Conservation (phyloP, 23 tunicate genomes). For the Oikopleura albicans region DNA sequence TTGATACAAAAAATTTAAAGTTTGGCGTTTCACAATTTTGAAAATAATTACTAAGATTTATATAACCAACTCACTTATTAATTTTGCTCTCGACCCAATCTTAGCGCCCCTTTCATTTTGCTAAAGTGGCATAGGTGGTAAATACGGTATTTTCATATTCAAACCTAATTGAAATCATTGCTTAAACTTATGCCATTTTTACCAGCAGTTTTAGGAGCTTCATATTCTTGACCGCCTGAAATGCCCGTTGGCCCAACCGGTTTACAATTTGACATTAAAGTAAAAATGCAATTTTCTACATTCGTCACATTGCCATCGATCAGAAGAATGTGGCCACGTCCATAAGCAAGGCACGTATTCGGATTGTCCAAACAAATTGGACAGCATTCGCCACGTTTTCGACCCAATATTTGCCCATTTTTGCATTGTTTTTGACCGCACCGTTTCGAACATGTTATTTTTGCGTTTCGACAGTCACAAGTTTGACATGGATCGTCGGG, state of each 20-base stretch:
- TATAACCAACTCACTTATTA: too few species aligned
- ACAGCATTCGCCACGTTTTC: neutral
- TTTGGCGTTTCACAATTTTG: too few species aligned
- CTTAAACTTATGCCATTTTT: neutral
- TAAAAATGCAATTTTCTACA: constrained; percentile 6
- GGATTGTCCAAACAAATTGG: neutral
- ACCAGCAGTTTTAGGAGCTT: neutral
- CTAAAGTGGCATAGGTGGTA: too few species aligned
- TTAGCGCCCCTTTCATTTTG: too few species aligned
- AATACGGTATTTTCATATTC: too few species aligned
- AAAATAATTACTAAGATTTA: too few species aligned
- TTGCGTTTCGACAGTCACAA: neutral
- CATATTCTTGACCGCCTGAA: neutral
- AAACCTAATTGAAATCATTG: too few species aligned
- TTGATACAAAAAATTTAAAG: too few species aligned
- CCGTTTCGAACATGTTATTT: neutral
- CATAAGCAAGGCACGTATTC: neutral
- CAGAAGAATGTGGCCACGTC: neutral
- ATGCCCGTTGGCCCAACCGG: neutral
- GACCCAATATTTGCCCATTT: neutral
- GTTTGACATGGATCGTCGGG: neutral
- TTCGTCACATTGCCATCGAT: constrained; percentile 12
- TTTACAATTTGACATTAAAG: neutral
- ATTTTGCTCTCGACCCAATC: too few species aligned
- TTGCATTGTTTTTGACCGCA: neutral